phyloP scores from a whole-genome alignment of 2,888 invertebrate genomes.

The Cheilosia pagana region DNA sequence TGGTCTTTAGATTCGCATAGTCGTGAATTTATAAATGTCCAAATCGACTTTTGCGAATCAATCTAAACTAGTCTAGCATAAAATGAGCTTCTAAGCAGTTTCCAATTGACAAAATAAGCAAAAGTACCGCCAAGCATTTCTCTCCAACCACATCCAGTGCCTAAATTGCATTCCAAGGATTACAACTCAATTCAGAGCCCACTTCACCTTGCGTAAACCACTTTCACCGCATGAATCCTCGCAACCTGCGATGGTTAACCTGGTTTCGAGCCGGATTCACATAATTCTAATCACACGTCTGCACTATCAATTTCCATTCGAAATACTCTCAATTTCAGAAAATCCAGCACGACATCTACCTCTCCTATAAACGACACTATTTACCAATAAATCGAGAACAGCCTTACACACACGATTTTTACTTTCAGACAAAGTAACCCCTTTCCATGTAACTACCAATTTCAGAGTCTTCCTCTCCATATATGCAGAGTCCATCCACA shows the following conservation, averaged over 20 bases:
- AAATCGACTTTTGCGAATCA: too few species aligned
- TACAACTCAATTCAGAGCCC: background rate
- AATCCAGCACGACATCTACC: conserved; percentile 40
- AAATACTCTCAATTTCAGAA: conserved; percentile 64
- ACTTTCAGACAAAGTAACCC: conserved; percentile 54
- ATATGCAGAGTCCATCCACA: conserved; percentile 12
- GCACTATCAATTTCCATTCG: conserved; percentile 58
- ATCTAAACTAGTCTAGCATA: too few species aligned
- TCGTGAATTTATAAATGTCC: too few species aligned
- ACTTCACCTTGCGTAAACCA: conserved; percentile 23
- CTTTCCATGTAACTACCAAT: conserved; percentile 14
- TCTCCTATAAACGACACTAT: conserved; percentile 39
- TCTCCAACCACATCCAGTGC: background rate
- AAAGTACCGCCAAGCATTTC: too few species aligned
- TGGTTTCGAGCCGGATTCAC: conserved; percentile 23
- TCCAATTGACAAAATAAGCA: too few species aligned
- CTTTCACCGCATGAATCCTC: conserved; percentile 49
- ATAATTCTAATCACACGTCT: conserved; percentile 51
- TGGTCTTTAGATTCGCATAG: too few species aligned
- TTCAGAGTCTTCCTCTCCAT: background rate
- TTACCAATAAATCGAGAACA: conserved; percentile 20
- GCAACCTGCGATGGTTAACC: conserved; percentile 28
- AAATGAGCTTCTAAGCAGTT: too few species aligned
- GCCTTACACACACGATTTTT: conserved; percentile 22
- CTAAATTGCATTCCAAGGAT: too few species aligned